Evolutionary conservation across 30 jellyfish, hydroid and myxozoan species (phyloP).

Genomic region (Pelagia noctiluca): DNA sequence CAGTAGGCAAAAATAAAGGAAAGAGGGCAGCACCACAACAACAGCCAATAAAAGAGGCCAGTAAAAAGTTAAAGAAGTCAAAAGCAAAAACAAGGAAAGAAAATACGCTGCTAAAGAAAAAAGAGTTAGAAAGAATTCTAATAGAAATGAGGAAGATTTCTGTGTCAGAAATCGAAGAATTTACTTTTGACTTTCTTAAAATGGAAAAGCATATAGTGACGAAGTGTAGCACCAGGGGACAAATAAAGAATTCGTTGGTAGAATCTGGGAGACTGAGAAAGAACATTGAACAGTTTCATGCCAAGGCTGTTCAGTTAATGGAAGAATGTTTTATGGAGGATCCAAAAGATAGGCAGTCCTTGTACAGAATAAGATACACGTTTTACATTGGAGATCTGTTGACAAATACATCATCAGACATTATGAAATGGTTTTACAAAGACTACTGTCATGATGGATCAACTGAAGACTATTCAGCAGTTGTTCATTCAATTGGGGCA

Average conservation of each 20-base stretch:
- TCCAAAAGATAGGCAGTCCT: constrained; percentile 4
- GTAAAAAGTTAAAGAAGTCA: neutral
- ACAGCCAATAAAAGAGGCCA: neutral
- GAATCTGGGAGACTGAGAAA: constrained; percentile 2
- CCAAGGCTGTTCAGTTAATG: neutral
- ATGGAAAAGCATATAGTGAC: constrained; percentile 1
- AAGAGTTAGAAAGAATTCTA: neutral
- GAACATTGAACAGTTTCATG: neutral
- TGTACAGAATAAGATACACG: neutral
- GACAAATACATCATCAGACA: neutral
- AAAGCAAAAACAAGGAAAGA: neutral
- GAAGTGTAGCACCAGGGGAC: constrained; percentile 3
- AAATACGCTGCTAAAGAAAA: neutral
- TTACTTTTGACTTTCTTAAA: neutral
- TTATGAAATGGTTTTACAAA: neutral
- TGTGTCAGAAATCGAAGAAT: neutral
- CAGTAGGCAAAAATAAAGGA: neutral
- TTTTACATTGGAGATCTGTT: neutral
- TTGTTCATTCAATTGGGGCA: too few species aligned
- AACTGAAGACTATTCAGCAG: too few species aligned
- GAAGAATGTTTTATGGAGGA: neutral
- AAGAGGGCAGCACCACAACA: constrained; percentile 2
- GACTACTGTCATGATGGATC: too few species aligned
- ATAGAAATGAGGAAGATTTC: constrained; percentile 2
- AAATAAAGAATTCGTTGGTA: neutral